Evolutionary conservation across 2,888 invertebrate species (phyloP).

Genomic region (Blastobasis adustella): DNA sequence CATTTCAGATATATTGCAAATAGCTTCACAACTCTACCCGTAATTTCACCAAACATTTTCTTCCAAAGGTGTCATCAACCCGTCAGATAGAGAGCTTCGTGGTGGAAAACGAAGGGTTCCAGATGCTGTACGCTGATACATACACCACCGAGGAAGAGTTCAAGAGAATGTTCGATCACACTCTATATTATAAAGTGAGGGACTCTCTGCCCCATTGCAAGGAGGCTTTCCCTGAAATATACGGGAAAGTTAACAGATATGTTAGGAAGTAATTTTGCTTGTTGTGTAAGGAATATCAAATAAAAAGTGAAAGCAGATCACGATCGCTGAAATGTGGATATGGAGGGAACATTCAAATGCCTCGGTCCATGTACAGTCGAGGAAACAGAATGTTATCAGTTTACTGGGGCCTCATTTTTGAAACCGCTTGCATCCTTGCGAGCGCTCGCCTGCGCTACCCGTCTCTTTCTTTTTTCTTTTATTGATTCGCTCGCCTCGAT

Average conservation of each 20-base stretch:
- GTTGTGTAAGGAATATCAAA: too few relatives aligned
- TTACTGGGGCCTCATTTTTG: too few relatives aligned
- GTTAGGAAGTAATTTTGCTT: constrained; percentile 55
- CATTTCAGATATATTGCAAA: too few relatives aligned
- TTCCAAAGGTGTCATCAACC: constrained; percentile 69
- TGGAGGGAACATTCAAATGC: background rate
- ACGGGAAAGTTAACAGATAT: constrained; percentile 80
- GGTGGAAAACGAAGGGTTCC: constrained; percentile 79
- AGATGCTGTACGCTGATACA: constrained; percentile 90
- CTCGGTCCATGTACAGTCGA: too few relatives aligned
- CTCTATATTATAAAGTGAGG: constrained; percentile 80
- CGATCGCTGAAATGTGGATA: too few relatives aligned
- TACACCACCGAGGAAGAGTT: constrained; percentile 85
- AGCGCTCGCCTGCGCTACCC: too few relatives aligned
- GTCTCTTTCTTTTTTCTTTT: too few relatives aligned
- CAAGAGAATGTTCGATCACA: constrained; percentile 86
- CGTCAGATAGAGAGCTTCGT: constrained; percentile 82
- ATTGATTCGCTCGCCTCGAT: too few relatives aligned
- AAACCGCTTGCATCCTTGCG: too few relatives aligned
- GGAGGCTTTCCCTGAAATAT: constrained; percentile 86
- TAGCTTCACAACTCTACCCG: too few relatives aligned
- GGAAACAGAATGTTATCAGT: too few relatives aligned
- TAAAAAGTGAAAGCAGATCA: too few relatives aligned
- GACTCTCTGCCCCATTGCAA: constrained; percentile 72
- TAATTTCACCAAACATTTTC: background rate